Base-by-base conservation (phyloP, 2,113 vertebrate genomes). In the Tretioscincus oriximinensis region DNA sequence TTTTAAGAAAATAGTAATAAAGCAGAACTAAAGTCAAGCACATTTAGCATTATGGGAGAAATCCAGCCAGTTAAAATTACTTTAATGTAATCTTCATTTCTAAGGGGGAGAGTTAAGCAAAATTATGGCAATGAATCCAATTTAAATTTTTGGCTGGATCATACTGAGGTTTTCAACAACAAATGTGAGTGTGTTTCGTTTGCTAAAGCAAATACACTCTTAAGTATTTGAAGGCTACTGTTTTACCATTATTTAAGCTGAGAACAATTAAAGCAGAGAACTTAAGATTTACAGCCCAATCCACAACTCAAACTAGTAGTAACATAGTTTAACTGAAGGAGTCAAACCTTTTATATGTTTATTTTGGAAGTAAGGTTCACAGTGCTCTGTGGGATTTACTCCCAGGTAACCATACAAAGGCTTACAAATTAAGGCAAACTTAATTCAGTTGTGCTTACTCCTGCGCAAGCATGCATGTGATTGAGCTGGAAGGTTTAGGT, bases 1-100 rank as follows among this genome's bases (percentile, higher is more conserved):
- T 85, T 93, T 84, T 86, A 20, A 76, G 41, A 63, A 11, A 26
- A 63, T 72, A 9, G 10, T 51, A 65, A 61, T 70, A 8, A 20
- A 1, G 58, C 9, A 65, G 51, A 16, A 74, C 28, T 2, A 35
- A 78, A 77, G 0, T 58, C 45, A 24, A 7, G 67, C 54, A 45
- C 21, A 61, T 29, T 24, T 12, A 29, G 69, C 8, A n/a, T 73
- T 2, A 58, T 29, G 76, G 31, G 31, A 35, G 26, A 6, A 9
- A 47, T 12, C 51, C 49, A 76, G 65, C 20, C 29, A 41, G 14
- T 58, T 20, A 81, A 41, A 22, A 12, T 10, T 18, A 45, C 22
- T 18, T 51, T 7, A 45, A 28, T 35, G 63, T 74, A 24, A 7
- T 51, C 11, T 35, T 70, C 22, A 70, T 45, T 28, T 65, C 16